Conservation (phyloP, 1,140 invertebrate species). For the Euschistus heros region DNA sequence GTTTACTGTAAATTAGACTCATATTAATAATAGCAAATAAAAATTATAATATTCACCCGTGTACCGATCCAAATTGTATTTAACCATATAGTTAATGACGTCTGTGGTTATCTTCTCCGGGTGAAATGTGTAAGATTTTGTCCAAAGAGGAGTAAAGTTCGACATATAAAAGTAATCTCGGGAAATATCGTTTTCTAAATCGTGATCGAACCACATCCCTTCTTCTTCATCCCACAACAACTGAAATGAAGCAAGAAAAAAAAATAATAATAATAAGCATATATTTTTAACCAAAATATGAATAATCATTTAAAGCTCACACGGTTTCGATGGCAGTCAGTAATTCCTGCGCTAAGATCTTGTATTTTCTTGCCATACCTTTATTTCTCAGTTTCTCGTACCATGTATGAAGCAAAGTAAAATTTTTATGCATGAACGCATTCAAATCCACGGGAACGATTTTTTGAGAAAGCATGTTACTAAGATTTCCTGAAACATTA, state of each 20-base stretch:
- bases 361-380: not conserved
- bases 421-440: conserved; percentile 58
- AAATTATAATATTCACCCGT: conserved; percentile 22
- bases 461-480: conserved; percentile 57
- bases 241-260: conserved; percentile 38
- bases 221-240: conserved; percentile 58
- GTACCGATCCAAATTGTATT: conserved; percentile 16
- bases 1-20: too few relatives aligned
- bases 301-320: not conserved
- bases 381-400: conserved; percentile 33
- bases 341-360: not conserved
- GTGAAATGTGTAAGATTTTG: conserved; percentile 38
- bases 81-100: conserved; percentile 23
- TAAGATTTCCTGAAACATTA: conserved; percentile 44
- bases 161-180: conserved; percentile 58
- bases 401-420: conserved; percentile 43
- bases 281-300: not conserved
- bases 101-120: not conserved
- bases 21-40: too few relatives aligned
- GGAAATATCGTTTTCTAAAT: conserved; percentile 34
- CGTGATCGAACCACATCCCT: conserved; percentile 68
- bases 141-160: conserved; percentile 64
- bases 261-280: not conserved
- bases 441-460: conserved; percentile 81
- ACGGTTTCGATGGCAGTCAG: not conserved